phyloP scores from a whole-genome alignment of 2,888 invertebrate genomes.

The Piscicola geometra region DNA sequence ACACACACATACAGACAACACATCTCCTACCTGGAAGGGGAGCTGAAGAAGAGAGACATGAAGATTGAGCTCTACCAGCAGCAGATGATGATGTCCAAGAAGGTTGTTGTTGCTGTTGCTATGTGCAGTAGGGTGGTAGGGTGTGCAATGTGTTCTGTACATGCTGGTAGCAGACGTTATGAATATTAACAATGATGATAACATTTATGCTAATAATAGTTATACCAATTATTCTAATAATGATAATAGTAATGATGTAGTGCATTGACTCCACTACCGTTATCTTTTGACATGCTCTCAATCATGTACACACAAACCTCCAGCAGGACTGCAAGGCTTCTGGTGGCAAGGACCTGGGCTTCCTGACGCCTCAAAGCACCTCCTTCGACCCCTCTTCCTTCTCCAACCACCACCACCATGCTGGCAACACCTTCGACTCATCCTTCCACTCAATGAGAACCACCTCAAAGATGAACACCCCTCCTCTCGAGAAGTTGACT shows the following conservation, averaged over 20 bases:
- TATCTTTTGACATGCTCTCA: no score
- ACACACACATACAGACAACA: background rate
- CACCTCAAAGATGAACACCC: background rate
- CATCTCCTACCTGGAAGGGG: conserved; percentile 22
- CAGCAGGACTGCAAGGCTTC: background rate
- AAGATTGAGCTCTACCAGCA: conserved; percentile 28
- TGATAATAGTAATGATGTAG: no score
- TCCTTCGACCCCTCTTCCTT: background rate
- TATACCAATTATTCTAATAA: no score
- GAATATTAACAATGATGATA: no score
- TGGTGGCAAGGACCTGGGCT: background rate
- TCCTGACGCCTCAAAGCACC: background rate
- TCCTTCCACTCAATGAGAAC: background rate
- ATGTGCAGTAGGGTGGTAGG: no score
- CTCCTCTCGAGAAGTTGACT: no score
- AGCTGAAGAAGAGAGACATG: conserved; percentile 30
- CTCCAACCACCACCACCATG: background rate
- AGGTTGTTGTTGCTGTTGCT: background rate
- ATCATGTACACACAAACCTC: background rate
- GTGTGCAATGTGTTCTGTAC: no score
- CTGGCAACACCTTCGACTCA: background rate
- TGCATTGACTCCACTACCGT: no score
- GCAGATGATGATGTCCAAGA: conserved; percentile 30
- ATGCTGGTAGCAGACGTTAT: no score
- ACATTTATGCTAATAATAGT: no score